Evolutionary conservation across 2,113 vertebrate species (phyloP).

Genomic region (Sceloporus undulatus): DNA sequence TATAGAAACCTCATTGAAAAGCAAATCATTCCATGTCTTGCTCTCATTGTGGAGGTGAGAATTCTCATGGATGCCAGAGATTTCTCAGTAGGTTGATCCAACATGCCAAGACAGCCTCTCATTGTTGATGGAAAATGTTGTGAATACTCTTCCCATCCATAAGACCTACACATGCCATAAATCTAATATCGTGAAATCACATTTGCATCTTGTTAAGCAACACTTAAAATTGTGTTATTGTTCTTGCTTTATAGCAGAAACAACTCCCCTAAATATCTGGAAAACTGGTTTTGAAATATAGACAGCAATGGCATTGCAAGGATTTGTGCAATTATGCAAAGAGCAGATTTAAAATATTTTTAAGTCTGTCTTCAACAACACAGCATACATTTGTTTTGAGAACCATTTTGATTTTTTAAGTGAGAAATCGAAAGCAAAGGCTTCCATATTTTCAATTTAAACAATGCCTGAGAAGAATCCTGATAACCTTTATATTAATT

Average conservation of each 20-base stretch:
- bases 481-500: slow-evolving; percentile 66
- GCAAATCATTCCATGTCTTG: too few species aligned
- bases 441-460: slow-evolving; percentile 40
- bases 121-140: too few species aligned
- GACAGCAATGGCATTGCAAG: not conserved
- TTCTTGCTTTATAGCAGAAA: not conserved
- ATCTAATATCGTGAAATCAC: not conserved
- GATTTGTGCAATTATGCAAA: not conserved
- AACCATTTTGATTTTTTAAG: slow-evolving; percentile 15
- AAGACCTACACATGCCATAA: too few species aligned
- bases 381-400: slow-evolving; percentile 28
- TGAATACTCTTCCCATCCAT: too few species aligned
- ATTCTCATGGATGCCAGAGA: too few species aligned
- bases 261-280: not conserved
- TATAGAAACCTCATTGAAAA: too few species aligned
- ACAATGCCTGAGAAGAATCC: slow-evolving; percentile 42
- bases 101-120: too few species aligned
- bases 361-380: not conserved
- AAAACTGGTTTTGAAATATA: slow-evolving; percentile 38
- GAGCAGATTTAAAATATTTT: not conserved
- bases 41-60: too few species aligned
- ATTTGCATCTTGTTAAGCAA: not conserved
- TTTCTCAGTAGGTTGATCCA: too few species aligned
- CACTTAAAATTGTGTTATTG: not conserved
- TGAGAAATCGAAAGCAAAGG: slow-evolving; percentile 40